Evolutionary conservation across 1,140 invertebrate genomes (phyloP).

Genomic region (Callitettix versicolor): DNA sequence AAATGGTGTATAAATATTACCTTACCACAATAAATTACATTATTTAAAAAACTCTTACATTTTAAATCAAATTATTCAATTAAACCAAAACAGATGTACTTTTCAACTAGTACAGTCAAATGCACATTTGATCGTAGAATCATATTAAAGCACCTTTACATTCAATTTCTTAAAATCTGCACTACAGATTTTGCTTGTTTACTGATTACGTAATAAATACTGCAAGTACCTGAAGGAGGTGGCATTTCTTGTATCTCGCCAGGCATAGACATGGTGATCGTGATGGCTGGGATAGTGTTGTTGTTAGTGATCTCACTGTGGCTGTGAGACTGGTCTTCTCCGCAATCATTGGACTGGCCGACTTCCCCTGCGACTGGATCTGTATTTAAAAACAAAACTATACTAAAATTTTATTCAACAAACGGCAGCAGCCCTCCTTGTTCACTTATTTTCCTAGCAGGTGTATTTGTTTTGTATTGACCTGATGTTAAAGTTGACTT

Average conservation of each 20-base stretch:
- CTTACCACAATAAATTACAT: no score
- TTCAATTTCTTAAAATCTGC: neutral
- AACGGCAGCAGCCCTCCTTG: neutral
- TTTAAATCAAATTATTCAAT: neutral
- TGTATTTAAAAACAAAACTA: neutral
- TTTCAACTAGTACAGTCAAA: neutral
- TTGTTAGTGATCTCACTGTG: conserved; percentile 3
- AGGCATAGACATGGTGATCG: neutral
- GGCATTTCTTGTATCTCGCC: neutral
- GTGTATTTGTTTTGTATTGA: no score
- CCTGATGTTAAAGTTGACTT: neutral
- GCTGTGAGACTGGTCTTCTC: neutral
- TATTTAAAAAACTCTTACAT: neutral
- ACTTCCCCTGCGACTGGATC: neutral
- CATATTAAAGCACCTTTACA: neutral
- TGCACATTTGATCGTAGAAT: neutral
- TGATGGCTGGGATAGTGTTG: conserved; percentile 1
- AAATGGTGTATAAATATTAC: no score
- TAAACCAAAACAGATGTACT: neutral
- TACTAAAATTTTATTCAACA: neutral
- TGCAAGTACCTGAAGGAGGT: neutral
- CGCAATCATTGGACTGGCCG: neutral
- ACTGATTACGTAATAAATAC: neutral
- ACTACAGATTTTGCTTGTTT: neutral
- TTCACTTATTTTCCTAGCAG: neutral